Evolutionary conservation across 2,888 invertebrate genomes (phyloP), one percentile per base, ranked within the genome.

Genomic region (Acleris emargana): DNA sequence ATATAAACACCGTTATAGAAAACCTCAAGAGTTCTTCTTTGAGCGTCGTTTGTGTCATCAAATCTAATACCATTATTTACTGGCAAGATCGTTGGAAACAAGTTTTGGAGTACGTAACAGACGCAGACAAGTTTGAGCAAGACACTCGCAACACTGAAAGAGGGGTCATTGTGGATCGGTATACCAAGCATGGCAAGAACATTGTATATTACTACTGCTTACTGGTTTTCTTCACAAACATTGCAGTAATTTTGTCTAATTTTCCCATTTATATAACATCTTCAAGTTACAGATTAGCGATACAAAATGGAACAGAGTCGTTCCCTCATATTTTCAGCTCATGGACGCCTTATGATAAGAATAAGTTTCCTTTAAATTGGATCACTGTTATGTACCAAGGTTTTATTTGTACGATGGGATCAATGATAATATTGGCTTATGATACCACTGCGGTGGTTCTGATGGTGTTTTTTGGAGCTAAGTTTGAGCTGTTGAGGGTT

Each of bases 291-390:
- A 28, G 57, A 17, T 22, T 2, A 6, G 28, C 17, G 11, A 45
- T 57, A 17, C 43, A 32, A 17, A 57, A 57, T 16, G 57, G 18
- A 2, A 47, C 45, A 3, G 57, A 43, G 18, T 11, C 43, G 5
- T 57, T 57, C 5, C 45, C 57, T 6, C 57, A 57, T 28, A 57
- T 57, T 7, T 47, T 57, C 6, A 47, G 45, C 25, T 4, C 57
- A 17, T 57, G 57, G 57, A 47, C 32, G 47, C 57, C 57, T 28
- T 57, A 32, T 57, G 25, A 57, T 16, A 47, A 57, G n/a, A 25
- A 57, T 6, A 25, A 25, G 28, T 25, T 43, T 6, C 57, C 57
- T 1, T 45, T 17, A 2, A 47, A 16, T 17, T 57, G 57, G 57
- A n/a, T 57, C 2, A 57, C 11, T 5, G 47, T 57, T 11, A 22